phyloP scores from a whole-genome alignment of 2,113 vertebrate species.

The Clarias gariepinus region DNA sequence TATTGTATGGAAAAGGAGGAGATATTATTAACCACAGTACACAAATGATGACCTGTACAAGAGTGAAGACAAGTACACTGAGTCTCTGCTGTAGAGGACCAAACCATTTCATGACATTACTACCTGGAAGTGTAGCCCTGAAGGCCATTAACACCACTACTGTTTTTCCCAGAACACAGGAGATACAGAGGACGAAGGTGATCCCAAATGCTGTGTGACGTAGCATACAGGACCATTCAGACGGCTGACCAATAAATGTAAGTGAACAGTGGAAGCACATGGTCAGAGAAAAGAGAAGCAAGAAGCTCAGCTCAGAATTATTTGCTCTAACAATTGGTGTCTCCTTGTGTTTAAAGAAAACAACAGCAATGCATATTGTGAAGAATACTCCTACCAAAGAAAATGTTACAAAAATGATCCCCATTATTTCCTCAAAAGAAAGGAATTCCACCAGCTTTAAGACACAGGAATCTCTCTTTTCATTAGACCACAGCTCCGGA shows the following conservation, averaged over 20 bases:
- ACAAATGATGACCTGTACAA: constrained; percentile 43
- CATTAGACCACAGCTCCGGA: constrained; percentile 57
- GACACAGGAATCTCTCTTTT: constrained; percentile 47
- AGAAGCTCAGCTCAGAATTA: constrained; percentile 60
- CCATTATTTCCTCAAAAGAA: constrained; percentile 47
- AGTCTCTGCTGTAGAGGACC: constrained; percentile 43
- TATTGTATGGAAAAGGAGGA: constrained; percentile 42
- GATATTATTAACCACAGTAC: constrained; percentile 30
- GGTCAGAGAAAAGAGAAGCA: constrained; percentile 56
- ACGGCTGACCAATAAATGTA: background rate
- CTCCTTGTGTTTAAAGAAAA: constrained; percentile 55
- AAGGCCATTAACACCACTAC: constrained; percentile 50
- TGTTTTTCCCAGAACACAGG: constrained; percentile 47
- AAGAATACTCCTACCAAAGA: constrained; percentile 41
- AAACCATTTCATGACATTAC: constrained; percentile 47
- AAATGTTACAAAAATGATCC: constrained; percentile 52
- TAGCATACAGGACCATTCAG: constrained; percentile 17
- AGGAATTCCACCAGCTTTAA: constrained; percentile 26
- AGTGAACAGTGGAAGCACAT: constrained; percentile 41
- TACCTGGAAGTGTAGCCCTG: constrained; percentile 41
- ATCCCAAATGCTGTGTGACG: background rate
- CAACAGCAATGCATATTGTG: constrained; percentile 38
- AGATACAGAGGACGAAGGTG: constrained; percentile 38
- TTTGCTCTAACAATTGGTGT: constrained; percentile 54
- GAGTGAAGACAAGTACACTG: constrained; percentile 33